These are phyloP conservation scores for Pseudotriccus pelzelni DNA, from an alignment of 2,797 vertebrate genomes.

Conservation along the genomic window DNA sequence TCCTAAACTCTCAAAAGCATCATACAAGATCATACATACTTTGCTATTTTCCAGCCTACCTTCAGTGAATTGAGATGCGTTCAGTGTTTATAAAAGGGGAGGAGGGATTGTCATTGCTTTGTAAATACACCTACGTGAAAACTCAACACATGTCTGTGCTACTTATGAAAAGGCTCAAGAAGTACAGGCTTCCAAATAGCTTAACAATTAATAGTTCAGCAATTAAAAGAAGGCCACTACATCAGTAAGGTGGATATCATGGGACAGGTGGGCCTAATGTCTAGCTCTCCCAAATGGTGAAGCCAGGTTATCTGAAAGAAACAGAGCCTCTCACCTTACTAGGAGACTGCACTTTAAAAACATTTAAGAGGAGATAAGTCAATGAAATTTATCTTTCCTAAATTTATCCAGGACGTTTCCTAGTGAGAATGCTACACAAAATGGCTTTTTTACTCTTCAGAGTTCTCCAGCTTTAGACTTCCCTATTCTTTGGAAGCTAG, in stretches of 20 bases:
- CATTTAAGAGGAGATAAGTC: background rate
- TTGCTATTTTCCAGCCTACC: background rate
- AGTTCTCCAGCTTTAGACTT: background rate
- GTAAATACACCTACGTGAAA: background rate
- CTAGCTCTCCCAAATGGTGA: background rate
- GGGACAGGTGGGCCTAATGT: background rate
- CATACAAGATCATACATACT: background rate
- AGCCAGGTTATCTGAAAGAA: background rate
- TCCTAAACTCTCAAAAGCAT: background rate
- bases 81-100: background rate
- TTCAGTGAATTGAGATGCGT: background rate
- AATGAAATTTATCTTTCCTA: background rate
- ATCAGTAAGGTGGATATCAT: background rate
- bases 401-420: background rate
- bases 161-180: background rate
- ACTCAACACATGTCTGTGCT: background rate
- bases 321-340: background rate
- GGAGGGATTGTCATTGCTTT: accelerated
- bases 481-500: background rate
- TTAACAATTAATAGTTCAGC: background rate
- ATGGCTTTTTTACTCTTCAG: accelerated
- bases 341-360: background rate
- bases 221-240: background rate
- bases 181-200: background rate
- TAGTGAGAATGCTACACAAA: background rate